These are phyloP conservation scores for Tragelaphus imberbis DNA, from an alignment of 2,113 vertebrate species.

Conservation along the genomic window DNA sequence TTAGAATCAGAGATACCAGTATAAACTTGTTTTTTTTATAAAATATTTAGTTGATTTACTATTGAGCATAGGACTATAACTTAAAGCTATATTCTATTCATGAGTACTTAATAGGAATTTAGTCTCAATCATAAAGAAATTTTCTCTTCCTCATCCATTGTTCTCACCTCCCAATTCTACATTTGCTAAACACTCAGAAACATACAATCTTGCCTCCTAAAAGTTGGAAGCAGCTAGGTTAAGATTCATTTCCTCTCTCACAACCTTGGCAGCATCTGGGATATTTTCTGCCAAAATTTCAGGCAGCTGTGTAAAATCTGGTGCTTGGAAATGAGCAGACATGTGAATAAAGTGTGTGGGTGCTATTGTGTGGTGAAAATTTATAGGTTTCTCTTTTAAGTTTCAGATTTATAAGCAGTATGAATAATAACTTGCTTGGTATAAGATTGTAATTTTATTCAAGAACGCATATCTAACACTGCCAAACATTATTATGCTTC, in stretches of 20 bases:
- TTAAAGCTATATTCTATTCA: not conserved
- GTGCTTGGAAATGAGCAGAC: slow-evolving; percentile 18
- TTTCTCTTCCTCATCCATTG: not conserved
- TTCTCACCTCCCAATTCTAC: not conserved
- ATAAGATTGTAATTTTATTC: not conserved
- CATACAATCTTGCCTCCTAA: not conserved
- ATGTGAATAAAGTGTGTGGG: not conserved
- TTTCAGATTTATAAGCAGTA: slow-evolving; percentile 39
- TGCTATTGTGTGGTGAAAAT: slow-evolving; percentile 30
- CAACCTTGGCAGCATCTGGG: not conserved
- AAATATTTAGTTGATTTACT: not conserved
- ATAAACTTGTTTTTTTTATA: not conserved
- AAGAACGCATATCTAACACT: not conserved
- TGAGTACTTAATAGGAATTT: not conserved
- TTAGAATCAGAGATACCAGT: not conserved
- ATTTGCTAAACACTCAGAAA: not conserved
- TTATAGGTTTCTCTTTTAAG: slow-evolving; percentile 40
- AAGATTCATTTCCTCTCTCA: not conserved
- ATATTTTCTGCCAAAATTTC: not conserved
- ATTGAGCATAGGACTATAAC: not conserved
- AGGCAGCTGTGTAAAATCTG: slow-evolving; percentile 31
- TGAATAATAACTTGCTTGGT: not conserved
- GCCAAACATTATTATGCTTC: not conserved
- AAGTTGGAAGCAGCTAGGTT: not conserved
- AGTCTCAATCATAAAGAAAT: not conserved